Conservation (phyloP, 2,113 vertebrate species). For the Platichthys stellatus region DNA sequence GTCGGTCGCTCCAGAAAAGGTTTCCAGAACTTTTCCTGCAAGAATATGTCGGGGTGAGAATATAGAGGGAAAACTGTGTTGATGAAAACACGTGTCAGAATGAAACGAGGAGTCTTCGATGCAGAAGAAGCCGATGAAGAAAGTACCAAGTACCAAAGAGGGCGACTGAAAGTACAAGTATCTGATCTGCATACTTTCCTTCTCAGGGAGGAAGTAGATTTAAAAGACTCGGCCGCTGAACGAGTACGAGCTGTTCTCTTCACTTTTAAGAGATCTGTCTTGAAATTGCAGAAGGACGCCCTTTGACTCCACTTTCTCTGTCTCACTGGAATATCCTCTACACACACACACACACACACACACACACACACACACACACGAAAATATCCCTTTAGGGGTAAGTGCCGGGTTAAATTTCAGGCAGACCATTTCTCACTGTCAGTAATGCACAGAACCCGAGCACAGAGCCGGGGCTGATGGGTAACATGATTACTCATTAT, state of each 20-base stretch:
- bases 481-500: conserved; percentile 75
- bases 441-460: conserved; percentile 70
- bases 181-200: conserved; percentile 9
- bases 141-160: not conserved
- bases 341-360: conserved; percentile 23
- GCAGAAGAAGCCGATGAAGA: no score
- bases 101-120: no score
- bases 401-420: conserved; percentile 75
- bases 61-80: not conserved
- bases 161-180: not conserved
- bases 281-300: conserved; percentile 40
- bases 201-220: not conserved
- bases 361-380: conserved; percentile 15
- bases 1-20: no score
- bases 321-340: conserved; percentile 24
- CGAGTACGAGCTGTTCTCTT: not conserved
- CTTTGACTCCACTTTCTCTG: conserved; percentile 33
- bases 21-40: no score
- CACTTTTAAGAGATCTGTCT: conserved; percentile 33
- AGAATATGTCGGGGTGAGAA: no score
- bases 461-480: conserved; percentile 60
- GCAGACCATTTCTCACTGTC: conserved; percentile 73
- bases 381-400: conserved; percentile 44
- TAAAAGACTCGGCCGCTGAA: not conserved
- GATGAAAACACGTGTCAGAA: no score